Conservation (phyloP, 2,888 invertebrate genomes). For the Unio pictorum region DNA sequence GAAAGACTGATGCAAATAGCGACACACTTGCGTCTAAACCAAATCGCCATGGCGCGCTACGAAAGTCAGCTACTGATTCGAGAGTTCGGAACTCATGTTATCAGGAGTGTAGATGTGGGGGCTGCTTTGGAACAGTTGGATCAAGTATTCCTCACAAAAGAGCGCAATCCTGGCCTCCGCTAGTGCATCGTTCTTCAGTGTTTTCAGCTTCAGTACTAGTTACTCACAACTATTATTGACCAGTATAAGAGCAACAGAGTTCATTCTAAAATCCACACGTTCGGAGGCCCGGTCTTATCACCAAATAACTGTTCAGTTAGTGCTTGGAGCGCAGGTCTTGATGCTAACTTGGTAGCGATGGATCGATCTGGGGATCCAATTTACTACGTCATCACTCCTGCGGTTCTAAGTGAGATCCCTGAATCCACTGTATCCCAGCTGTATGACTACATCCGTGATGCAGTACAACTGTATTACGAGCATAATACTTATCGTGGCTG, state of each 20-base stretch:
- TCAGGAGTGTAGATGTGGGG: slow-evolving; percentile 44
- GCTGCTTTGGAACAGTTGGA: slow-evolving; percentile 40
- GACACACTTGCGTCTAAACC: slow-evolving; percentile 25
- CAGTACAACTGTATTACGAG: slow-evolving; percentile 55
- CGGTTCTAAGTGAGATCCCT: slow-evolving; percentile 53
- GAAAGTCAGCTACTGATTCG: slow-evolving; percentile 47
- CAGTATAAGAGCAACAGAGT: slow-evolving; percentile 37
- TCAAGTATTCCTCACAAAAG: slow-evolving; percentile 28
- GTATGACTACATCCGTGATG: slow-evolving; percentile 33
- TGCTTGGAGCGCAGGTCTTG: slow-evolving; percentile 43
- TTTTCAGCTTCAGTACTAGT: slow-evolving; percentile 26
- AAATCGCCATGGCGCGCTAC: slow-evolving; percentile 38
- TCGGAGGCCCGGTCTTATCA: slow-evolving; percentile 48
- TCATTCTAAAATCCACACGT: slow-evolving; percentile 32
- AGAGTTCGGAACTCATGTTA: slow-evolving; percentile 53
- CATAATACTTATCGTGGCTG: slow-evolving; percentile 60
- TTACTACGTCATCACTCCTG: slow-evolving; percentile 46
- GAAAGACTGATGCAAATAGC: slow-evolving; percentile 41
- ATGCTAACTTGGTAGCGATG: slow-evolving; percentile 53
- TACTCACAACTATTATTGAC: slow-evolving; percentile 24
- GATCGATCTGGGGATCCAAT: slow-evolving; percentile 60
- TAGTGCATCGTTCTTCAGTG: slow-evolving; percentile 47
- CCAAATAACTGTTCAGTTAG: slow-evolving; percentile 47
- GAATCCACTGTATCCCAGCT: slow-evolving; percentile 37
- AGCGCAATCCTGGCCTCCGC: slow-evolving; percentile 39